phyloP scores from a whole-genome alignment of 2,888 invertebrate genomes.

The Ophion obscuratus region DNA sequence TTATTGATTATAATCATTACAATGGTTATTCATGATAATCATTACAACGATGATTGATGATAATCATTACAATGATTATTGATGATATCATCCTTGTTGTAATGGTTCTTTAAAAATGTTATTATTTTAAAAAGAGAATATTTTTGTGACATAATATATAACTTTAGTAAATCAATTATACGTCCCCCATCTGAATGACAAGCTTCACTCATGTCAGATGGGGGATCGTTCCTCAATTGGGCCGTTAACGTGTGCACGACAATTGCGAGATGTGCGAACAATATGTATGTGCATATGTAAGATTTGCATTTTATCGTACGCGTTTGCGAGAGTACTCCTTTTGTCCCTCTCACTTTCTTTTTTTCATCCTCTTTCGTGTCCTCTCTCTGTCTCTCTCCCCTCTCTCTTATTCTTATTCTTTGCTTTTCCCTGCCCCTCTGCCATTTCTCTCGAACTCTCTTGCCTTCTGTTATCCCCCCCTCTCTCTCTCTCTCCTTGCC shows the following conservation, averaged over 20 bases:
- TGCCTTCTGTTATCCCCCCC: too few relatives aligned
- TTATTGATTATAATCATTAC: too few relatives aligned
- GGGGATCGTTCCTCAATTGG: conserved; percentile 51
- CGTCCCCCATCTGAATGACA: conserved; percentile 40
- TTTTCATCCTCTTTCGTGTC: conserved; percentile 10
- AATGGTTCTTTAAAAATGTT: background rate
- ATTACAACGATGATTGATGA: too few relatives aligned
- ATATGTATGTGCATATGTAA: conserved; percentile 13
- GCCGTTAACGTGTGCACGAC: conserved; percentile 41
- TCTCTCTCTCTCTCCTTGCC: conserved; percentile 16
- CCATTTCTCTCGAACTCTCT: conserved; percentile 1
- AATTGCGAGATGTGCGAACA: conserved; percentile 47
- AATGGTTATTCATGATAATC: too few relatives aligned
- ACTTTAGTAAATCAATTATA: conserved; percentile 39
- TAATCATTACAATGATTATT: background rate
- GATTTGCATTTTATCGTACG: conserved; percentile 11
- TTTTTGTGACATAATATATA: background rate
- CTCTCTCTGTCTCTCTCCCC: conserved; percentile 19
- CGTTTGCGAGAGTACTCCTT: conserved; percentile 27
- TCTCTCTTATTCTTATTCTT: conserved; percentile 5
- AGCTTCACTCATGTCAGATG: background rate
- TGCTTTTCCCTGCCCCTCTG: background rate
- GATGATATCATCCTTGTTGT: background rate
- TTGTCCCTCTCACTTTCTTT: conserved; percentile 17
- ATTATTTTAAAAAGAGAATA: background rate